phyloP scores from a whole-genome alignment of 2,113 vertebrate species.

The Sterna hirundo region DNA sequence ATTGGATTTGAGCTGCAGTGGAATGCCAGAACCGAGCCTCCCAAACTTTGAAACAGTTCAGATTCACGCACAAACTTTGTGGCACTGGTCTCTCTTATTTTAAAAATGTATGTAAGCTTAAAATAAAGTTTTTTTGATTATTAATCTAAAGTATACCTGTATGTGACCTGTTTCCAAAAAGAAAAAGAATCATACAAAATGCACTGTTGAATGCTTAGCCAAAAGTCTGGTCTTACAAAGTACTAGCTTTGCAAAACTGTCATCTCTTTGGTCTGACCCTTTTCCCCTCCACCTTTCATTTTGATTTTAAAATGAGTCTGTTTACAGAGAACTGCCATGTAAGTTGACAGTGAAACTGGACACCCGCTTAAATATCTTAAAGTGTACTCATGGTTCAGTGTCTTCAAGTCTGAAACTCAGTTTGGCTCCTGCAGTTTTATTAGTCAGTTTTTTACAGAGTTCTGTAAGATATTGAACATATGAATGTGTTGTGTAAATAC shows the following conservation, averaged over 20 bases:
- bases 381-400: constrained; percentile 44
- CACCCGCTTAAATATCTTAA: constrained; percentile 30
- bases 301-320: constrained; percentile 3
- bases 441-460: constrained; percentile 73
- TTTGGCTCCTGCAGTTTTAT: constrained; percentile 72
- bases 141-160: background rate
- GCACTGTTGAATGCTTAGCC: background rate
- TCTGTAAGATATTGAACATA: constrained; percentile 76
- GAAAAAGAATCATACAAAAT: background rate
- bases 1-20: constrained; percentile 27
- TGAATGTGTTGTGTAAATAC: constrained; percentile 81
- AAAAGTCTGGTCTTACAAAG: background rate
- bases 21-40: background rate
- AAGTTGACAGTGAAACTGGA: constrained; percentile 43
- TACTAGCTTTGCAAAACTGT: constrained; percentile 13
- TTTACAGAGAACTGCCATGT: background rate
- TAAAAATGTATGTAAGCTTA: background rate
- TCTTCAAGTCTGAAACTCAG: constrained; percentile 56
- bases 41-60: background rate
- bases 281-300: background rate
- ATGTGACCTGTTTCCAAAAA: background rate
- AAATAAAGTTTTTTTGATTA: background rate
- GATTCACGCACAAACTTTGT: background rate
- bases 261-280: background rate
- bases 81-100: background rate